Percentiles rank a stretch among this genome's conserved stretches.
These are phyloP conservation scores for Trichogramma pretiosum DNA, from an alignment of 1,140 invertebrate genomes.

Conservation along the genomic window DNA sequence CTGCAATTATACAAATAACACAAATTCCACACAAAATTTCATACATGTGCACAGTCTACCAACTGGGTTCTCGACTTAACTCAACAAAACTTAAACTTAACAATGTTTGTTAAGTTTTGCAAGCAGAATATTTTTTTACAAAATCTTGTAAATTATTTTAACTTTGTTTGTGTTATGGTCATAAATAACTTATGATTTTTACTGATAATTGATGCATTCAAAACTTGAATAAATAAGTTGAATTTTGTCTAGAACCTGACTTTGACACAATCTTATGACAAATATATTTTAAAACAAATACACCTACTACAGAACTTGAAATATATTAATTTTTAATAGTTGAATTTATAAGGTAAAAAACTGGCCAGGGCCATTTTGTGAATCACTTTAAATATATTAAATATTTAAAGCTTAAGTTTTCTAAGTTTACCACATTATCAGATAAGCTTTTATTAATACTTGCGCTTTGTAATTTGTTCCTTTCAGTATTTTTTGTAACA, in stretches of 20 bases:
- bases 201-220: no score
- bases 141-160: no score
- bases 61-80: slow-evolving; percentile 38
- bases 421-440: slow-evolving; percentile 11
- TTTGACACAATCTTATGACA: slow-evolving; percentile 29
- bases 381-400: slow-evolving; percentile 22
- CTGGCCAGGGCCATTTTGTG: slow-evolving; percentile 32
- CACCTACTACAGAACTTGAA: slow-evolving; percentile 26
- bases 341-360: slow-evolving; percentile 27
- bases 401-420: slow-evolving; percentile 21
- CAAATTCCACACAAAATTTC: slow-evolving; percentile 22
- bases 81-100: slow-evolving; percentile 28
- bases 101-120: no score
- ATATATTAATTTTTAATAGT: slow-evolving; percentile 32
- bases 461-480: slow-evolving; percentile 21
- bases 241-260: slow-evolving; percentile 39
- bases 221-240: no score
- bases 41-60: slow-evolving; percentile 25
- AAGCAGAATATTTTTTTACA: slow-evolving; percentile 10
- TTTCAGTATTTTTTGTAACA: slow-evolving; percentile 14
- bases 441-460: slow-evolving; percentile 21
- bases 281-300: slow-evolving; percentile 42
- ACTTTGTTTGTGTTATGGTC: slow-evolving; percentile 15
- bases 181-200: no score
- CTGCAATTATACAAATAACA: slow-evolving; percentile 30